A percentile compares a stretch with the other conserved stretches of the same genome.
Evolutionary conservation across 2,888 invertebrate genomes (phyloP).

Genomic region (Sinhomidia bicolor): DNA sequence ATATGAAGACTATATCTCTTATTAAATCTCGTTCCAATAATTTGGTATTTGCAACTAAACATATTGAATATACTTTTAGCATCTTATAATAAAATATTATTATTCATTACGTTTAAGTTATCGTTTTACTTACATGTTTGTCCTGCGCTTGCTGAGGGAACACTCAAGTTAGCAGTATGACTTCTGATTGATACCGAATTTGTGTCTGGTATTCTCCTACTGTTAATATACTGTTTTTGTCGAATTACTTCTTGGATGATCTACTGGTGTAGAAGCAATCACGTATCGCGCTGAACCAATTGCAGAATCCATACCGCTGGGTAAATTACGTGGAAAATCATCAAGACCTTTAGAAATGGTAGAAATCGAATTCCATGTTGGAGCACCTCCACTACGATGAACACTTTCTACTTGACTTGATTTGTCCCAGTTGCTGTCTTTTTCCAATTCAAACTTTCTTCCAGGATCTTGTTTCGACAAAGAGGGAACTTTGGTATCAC

Average conservation of each 20-base stretch:
- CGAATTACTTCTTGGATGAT: not conserved
- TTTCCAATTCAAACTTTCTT: not conserved
- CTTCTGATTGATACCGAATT: not conserved
- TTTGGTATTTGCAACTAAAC: conserved; percentile 58
- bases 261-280: conserved; percentile 54
- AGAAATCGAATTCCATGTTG: conserved; percentile 47
- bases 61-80: not conserved
- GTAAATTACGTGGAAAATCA: conserved; percentile 4
- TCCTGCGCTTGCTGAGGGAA: not conserved
- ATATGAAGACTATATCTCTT: conserved; percentile 89
- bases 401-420: conserved; percentile 3
- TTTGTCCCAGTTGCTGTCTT: not conserved
- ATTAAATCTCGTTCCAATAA: conserved; percentile 81
- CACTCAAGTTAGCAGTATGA: not conserved
- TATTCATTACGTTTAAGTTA: not conserved
- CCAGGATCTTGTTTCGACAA: conserved; percentile 12
- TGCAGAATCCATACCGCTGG: conserved; percentile 1
- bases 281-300: conserved; percentile 1
- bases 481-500: conserved; percentile 61
- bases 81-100: not conserved
- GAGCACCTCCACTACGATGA: not conserved
- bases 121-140: conserved; percentile 50
- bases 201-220: conserved; percentile 16
- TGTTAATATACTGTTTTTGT: conserved; percentile 51
- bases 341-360: conserved; percentile 46